These are phyloP conservation scores for Acrocephalus arundinaceus DNA, from an alignment of 2,113 vertebrate genomes.

Conservation along the genomic window DNA sequence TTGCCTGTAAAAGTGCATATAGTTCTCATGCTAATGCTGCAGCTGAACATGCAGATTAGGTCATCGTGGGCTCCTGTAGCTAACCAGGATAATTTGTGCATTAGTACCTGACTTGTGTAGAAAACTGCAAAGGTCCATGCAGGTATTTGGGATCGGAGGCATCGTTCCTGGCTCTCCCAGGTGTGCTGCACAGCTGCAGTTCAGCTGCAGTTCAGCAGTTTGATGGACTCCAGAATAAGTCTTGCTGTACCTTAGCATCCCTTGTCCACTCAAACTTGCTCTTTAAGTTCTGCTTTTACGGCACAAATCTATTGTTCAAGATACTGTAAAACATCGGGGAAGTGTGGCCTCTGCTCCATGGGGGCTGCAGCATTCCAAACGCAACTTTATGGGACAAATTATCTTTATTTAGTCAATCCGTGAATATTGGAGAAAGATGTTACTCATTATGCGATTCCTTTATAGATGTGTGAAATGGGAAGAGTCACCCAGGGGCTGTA, in stretches of 20 bases:
- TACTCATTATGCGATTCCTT: background rate
- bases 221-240: background rate
- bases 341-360: background rate
- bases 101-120: background rate
- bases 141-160: background rate
- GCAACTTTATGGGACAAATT: background rate
- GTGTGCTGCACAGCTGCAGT: background rate
- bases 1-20: background rate
- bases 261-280: background rate
- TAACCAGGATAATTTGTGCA: background rate
- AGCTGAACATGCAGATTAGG: background rate
- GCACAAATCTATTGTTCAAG: background rate
- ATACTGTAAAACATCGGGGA: background rate
- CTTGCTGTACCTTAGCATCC: background rate
- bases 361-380: background rate
- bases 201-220: background rate
- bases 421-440: background rate
- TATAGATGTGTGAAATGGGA: background rate
- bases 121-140: background rate
- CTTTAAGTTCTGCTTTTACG: background rate
- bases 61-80: background rate
- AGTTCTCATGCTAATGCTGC: background rate
- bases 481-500: rapidly evolving
- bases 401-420: background rate
- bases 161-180: background rate